A percentile compares a stretch with the other conserved stretches of the same genome.
phyloP scores from a whole-genome alignment of 1,140 invertebrate species.

The Babylonia areolata region DNA sequence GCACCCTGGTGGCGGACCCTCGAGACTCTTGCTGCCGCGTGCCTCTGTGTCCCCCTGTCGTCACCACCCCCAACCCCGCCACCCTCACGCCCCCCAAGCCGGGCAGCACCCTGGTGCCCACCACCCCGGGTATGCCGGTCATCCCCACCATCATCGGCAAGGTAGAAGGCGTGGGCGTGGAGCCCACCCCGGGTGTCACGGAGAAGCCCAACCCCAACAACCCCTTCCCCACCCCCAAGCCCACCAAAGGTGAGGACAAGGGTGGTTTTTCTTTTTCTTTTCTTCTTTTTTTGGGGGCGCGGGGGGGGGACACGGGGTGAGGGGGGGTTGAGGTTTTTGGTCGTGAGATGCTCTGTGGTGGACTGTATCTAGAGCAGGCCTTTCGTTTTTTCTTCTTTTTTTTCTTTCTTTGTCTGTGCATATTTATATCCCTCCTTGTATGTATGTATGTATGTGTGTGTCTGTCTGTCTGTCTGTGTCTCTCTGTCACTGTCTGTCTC shows the following conservation, averaged over 20 bases:
- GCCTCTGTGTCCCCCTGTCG: constrained; percentile 51
- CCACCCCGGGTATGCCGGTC: constrained; percentile 29
- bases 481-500: no score
- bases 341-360: no score
- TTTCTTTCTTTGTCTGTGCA: no score
- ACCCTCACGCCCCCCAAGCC: constrained; percentile 7
- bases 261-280: no score
- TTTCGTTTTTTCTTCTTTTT: no score
- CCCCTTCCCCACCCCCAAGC: constrained; percentile 31
- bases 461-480: no score
- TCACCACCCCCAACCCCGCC: constrained; percentile 27
- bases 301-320: not conserved
- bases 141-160: constrained; percentile 55
- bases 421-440: no score
- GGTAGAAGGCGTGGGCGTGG: constrained; percentile 48
- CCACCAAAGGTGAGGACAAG: constrained; percentile 33
- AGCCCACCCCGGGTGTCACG: constrained; percentile 5
- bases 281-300: no score
- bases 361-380: no score
- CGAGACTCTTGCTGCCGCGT: constrained; percentile 64
- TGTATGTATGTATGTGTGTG: no score
- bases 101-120: not conserved
- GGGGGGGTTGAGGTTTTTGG: no score
- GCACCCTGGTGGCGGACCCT: constrained; percentile 57
- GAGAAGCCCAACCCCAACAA: constrained; percentile 31